phyloP scores from a whole-genome alignment of 2,113 vertebrate genomes.

The Aegypius monachus region DNA sequence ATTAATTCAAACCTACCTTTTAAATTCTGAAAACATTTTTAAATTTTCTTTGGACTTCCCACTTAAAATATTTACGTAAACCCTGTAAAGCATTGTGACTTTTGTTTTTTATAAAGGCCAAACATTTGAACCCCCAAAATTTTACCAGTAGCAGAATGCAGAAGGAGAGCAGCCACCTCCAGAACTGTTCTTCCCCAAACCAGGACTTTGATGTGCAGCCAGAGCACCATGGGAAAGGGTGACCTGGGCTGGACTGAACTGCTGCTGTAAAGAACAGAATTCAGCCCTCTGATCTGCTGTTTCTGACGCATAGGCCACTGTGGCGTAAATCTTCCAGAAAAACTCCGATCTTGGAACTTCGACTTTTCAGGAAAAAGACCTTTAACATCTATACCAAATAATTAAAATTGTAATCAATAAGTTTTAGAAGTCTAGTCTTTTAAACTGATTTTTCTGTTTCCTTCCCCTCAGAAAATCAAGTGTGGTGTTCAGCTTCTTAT shows the following conservation, averaged over 20 bases:
- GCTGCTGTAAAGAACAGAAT: not conserved
- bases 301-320: not conserved
- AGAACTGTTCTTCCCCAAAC: not conserved
- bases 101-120: not conserved
- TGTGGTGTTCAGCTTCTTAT: not conserved
- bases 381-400: not conserved
- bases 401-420: not conserved
- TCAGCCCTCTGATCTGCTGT: not conserved
- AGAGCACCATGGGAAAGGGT: not conserved
- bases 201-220: not conserved
- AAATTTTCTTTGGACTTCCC: not conserved
- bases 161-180: not conserved
- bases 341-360: not conserved
- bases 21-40: not conserved
- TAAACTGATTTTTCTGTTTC: not conserved
- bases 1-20: not conserved
- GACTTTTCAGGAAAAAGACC: not conserved
- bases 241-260: not conserved
- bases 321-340: not conserved
- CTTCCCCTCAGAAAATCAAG: not conserved
- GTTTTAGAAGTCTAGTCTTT: not conserved
- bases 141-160: not conserved
- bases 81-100: not conserved
- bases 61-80: not conserved
- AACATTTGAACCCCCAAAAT: not conserved